Evolutionary conservation across 2,888 invertebrate species (phyloP).

Genomic region (Phyllotreta striolata): DNA sequence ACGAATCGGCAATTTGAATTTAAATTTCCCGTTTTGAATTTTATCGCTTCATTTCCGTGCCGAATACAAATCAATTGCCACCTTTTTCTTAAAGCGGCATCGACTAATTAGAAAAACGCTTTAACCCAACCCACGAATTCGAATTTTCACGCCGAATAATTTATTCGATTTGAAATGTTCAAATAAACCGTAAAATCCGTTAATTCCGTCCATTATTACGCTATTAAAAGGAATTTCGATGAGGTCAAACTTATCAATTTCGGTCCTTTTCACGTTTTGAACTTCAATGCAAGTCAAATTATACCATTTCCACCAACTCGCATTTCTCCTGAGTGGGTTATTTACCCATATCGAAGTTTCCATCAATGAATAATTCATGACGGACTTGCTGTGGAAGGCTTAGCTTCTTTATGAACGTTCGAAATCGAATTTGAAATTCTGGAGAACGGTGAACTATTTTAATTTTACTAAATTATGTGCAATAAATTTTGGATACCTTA

Average conservation of each 20-base stretch:
- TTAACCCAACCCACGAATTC: background rate
- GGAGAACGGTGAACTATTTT: background rate
- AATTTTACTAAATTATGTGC: no score
- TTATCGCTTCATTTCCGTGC: constrained; percentile 25
- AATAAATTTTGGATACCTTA: no score
- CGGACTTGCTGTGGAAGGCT: constrained; percentile 22
- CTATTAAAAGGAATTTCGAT: no score
- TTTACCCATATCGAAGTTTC: constrained; percentile 32
- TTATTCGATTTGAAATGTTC: no score
- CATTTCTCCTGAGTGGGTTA: constrained; percentile 32
- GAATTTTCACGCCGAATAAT: background rate
- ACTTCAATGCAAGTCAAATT: constrained; percentile 33
- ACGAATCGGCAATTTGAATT: constrained; percentile 36
- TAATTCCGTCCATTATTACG: no score
- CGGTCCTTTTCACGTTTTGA: constrained; percentile 23
- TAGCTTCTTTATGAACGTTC: constrained; percentile 21
- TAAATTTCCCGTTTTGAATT: constrained; percentile 28
- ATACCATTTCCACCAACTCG: constrained; percentile 22
- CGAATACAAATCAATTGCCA: constrained; percentile 10
- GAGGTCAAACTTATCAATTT: constrained; percentile 27
- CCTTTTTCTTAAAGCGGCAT: constrained; percentile 2
- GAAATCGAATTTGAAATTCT: constrained; percentile 9
- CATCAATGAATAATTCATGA: constrained; percentile 29
- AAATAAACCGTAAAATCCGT: no score
- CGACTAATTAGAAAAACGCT: background rate